phyloP scores from a whole-genome alignment of 1,140 invertebrate genomes.

The Magallana ariakensis region DNA sequence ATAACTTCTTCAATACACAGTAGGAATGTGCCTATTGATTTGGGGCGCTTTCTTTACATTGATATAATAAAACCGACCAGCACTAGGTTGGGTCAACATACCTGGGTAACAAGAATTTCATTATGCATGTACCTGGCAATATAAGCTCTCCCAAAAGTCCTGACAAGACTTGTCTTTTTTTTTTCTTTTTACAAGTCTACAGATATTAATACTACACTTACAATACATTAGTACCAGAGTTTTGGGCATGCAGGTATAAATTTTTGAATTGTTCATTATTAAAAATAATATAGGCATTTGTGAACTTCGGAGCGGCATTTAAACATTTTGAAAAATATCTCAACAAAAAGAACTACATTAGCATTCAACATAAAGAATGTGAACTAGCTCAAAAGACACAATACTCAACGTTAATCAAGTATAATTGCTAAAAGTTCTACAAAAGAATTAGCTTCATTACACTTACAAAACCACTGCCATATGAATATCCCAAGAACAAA shows the following conservation, averaged over 20 bases:
- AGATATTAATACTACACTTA: not conserved
- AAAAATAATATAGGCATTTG: slow-evolving; percentile 10
- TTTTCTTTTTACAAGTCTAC: not conserved
- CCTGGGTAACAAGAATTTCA: slow-evolving; percentile 24
- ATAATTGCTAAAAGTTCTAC: not conserved
- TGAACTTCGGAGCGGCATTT: slow-evolving; percentile 1
- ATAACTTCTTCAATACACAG: not conserved
- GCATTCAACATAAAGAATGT: not conserved
- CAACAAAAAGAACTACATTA: slow-evolving; percentile 5
- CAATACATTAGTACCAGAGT: not conserved
- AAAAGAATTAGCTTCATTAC: not conserved
- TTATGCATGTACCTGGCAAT: slow-evolving; percentile 3
- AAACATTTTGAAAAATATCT: slow-evolving; percentile 12
- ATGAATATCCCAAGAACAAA: no score
- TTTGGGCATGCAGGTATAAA: not conserved
- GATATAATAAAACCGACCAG: slow-evolving; percentile 3
- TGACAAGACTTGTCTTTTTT: slow-evolving; percentile 7
- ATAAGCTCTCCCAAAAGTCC: not conserved
- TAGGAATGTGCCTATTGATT: slow-evolving; percentile 21
- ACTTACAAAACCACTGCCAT: not conserved
- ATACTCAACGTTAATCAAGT: not conserved
- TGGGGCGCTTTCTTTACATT: slow-evolving; percentile 2
- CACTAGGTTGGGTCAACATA: slow-evolving; percentile 15
- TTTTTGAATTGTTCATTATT: slow-evolving; percentile 28
- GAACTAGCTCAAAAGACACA: not conserved